Evolutionary conservation across 2,797 vertebrate genomes (phyloP), one percentile per base, ranked within the genome.

Genomic region (Enoplosus armatus): DNA sequence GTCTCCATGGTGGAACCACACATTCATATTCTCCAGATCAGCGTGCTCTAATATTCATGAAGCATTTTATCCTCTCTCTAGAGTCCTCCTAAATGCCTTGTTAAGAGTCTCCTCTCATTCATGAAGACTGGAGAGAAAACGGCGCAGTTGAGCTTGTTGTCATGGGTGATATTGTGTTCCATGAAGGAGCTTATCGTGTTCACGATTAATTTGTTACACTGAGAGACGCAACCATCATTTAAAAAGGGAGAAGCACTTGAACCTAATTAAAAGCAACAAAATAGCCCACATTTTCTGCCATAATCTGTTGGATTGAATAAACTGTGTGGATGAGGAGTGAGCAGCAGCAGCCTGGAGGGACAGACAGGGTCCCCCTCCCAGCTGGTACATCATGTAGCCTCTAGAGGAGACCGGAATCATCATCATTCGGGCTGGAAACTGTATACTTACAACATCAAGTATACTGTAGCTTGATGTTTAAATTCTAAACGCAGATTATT

Each of bases 51-150:
- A 37, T 29, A 55, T 69, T 27, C 27, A 76, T 43, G 24, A 18
- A 65, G 41, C 29, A 16, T 58, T 33, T 64, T 35, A 64, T 55
- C 15, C 26, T 50, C n/a, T 56, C 24, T 56, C 62, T 18, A 18
- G 53, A 58, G 63, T 58, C 43, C 26, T 27, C n/a, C 12, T 66
- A 39, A 75, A 51, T 50, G 35, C 11, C n/a, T 2, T 2, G 22
- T 74, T 66, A 41, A 35, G 33, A 33, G 54, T 43, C 26, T 33
- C 55, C 62, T 33, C 15, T 14, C 37, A 26, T 74, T 47, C 12
- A 66, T 35, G 47, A 35, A 8, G 6, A 11, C n/a, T 58, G 51
- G 35, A 43, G 59, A 45, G 4, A n/a, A n/a, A n/a, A 5, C 3
- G 7, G 22, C 27, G 8, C 15, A 33, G 39, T 35, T 45, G 37